Percentiles rank a stretch among this genome's conserved stretches.
phyloP scores from a whole-genome alignment of 2,888 invertebrate genomes.

The Candidula unifasciata region DNA sequence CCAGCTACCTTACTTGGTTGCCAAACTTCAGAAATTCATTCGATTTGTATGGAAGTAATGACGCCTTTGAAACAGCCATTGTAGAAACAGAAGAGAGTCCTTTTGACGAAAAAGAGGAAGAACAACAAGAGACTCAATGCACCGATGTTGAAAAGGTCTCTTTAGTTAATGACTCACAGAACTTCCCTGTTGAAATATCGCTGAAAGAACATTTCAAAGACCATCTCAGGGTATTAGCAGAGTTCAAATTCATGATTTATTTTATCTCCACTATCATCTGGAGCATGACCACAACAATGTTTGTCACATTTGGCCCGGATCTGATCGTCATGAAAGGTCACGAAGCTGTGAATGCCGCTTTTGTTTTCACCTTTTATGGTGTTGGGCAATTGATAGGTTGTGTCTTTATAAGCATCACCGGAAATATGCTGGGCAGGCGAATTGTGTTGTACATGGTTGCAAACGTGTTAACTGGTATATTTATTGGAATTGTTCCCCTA shows the following conservation, averaged over 20 bases:
- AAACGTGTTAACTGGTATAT: constrained; percentile 61
- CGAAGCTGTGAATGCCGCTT: constrained; percentile 59
- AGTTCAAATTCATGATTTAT: constrained; percentile 64
- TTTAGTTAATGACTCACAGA: background rate
- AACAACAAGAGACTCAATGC: background rate
- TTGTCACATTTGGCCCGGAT: constrained; percentile 64
- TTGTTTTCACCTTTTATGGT: constrained; percentile 60
- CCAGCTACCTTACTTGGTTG: constrained; percentile 20
- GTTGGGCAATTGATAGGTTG: constrained; percentile 66
- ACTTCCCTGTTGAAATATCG: background rate
- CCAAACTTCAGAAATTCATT: background rate
- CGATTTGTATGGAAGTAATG: background rate
- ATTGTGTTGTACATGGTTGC: constrained; percentile 60
- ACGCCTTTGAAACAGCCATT: constrained; percentile 19
- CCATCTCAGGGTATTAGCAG: constrained; percentile 50
- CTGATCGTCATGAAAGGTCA: constrained; percentile 61
- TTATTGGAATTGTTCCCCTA: constrained; percentile 56
- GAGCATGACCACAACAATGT: constrained; percentile 63
- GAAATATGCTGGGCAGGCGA: constrained; percentile 62
- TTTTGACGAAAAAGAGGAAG: background rate
- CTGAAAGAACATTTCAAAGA: constrained; percentile 37
- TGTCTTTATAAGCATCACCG: constrained; percentile 64
- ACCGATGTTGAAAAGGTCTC: background rate
- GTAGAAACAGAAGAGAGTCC: background rate
- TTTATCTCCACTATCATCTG: constrained; percentile 67